Evolutionary conservation across 1,140 invertebrate species (phyloP), one percentile per base, ranked within the genome.

Genomic region (Conus ventricosus): DNA sequence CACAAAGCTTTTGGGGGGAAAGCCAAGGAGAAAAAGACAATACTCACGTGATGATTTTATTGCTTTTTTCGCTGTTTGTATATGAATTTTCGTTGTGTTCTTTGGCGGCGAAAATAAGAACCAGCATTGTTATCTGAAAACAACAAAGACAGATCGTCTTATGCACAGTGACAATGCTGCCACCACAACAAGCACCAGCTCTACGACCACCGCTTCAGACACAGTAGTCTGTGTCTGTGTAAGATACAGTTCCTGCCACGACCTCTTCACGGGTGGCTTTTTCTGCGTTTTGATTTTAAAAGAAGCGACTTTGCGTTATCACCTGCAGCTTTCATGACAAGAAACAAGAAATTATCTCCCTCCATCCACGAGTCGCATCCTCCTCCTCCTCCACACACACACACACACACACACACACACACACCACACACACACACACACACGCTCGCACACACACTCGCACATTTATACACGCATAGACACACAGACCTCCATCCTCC

Each of bases 61-160:
- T 95, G 6, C 94, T 94, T 91, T 94, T 94, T 87, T 95, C 95
- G 89, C 93, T 95, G 87, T 95, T 95, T 54, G 95, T 95, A 80
- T 95, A 95, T 5, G 95, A 95, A 89, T 95, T 95, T 94, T 95
- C 95, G 88, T 94, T 93, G 84, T 95, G 95, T 92, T 95, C 95
- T 94, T 95, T 95, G 15, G 94, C 94, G 25, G 95, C 95, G 88
- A 95, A 95, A 51, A 95, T 95, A 87, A 95, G 89, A 3, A 95
- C 95, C 81, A 95, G 91, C 39, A 95, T 93, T 11, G 95, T 93
- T 4, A 95, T 93, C 95, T 95, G 92, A 67, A 93, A 91, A 23
- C 20, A 6, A 71, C 67, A 71, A 71, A 71, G 20, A n/a, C 20
- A 71, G 0, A 71, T 20, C 10, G 17, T 63, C 17, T 63, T 20